Conservation (phyloP, 2,888 invertebrate species). For the Didymodactylos carnosus region DNA sequence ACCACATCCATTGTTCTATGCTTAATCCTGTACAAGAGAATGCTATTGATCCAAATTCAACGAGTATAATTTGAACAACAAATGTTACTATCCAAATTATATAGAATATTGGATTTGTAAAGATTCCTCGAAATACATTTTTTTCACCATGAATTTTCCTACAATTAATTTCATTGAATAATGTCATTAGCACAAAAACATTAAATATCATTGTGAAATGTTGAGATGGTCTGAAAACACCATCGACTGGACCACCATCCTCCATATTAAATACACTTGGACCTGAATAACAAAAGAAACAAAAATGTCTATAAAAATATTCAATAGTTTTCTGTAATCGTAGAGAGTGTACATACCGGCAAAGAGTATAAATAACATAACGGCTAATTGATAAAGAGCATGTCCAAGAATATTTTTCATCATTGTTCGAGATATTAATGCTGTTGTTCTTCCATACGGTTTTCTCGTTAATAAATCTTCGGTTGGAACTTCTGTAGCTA, state of each 20-base stretch:
- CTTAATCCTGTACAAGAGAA: slow-evolving; percentile 78
- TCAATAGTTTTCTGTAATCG: not conserved
- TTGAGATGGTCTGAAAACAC: slow-evolving; percentile 59
- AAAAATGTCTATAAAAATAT: no score
- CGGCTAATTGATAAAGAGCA: slow-evolving; percentile 75
- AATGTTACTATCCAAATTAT: slow-evolving; percentile 67
- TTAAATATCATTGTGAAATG: slow-evolving; percentile 99
- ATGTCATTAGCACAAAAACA: slow-evolving; percentile 99
- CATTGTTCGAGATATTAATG: slow-evolving; percentile 88
- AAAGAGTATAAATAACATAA: slow-evolving; percentile 82
- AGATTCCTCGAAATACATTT: slow-evolving; percentile 86
- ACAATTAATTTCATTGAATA: slow-evolving; percentile 98
- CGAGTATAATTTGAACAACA: slow-evolving; percentile 51
- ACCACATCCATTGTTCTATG: slow-evolving; percentile 95
- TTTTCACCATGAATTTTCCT: slow-evolving; percentile 97
- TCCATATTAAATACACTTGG: slow-evolving; percentile 76
- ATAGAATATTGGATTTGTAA: slow-evolving; percentile 93
- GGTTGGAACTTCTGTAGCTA: slow-evolving; percentile 89
- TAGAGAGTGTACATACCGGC: slow-evolving; percentile 38
- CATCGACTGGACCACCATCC: slow-evolving; percentile 44
- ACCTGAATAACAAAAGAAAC: no score
- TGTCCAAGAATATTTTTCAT: slow-evolving; percentile 98
- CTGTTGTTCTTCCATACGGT: slow-evolving; percentile 92
- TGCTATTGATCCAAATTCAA: slow-evolving; percentile 88
- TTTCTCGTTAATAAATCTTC: slow-evolving; percentile 72